Evolutionary conservation across 1,140 invertebrate species (phyloP), one percentile per base, ranked within the genome.

Genomic region (Drosophila truncata): DNA sequence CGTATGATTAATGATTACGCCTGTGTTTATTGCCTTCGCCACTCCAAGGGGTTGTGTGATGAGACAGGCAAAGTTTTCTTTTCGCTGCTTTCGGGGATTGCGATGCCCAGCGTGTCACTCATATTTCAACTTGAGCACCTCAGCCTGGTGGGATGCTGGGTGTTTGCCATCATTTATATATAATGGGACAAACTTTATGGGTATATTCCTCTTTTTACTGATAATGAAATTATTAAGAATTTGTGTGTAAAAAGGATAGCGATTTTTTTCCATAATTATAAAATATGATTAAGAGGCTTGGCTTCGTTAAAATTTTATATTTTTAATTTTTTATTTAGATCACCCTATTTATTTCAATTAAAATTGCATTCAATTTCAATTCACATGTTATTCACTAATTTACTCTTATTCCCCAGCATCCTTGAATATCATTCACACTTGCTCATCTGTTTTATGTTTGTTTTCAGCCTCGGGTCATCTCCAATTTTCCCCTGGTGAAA

Each of bases 1-100:
- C 69, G 71, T 54, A 84, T 88, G 84, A 90, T 88, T 88, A 90
- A 88, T 88, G 84, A 88, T 88, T 88, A 90, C 84, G 65, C 62
- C 65, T 46, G 80, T 90, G 81, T 90, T 88, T 90, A 88, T 88
- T 84, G 84, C 84, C 70, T 55, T 46, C 76, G 83, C 70, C 60
- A 59, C 75, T 69, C 63, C 61, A 37, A 41, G 60, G 60, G 35
- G 29, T 41, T 69, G 52, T 55, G 33, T 2, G 27, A 25, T 14
- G 23, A 9, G 13, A 29, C 27, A 13, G 31, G 69, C 65, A 83
- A 74, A 82, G 31, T 66, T 88, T 88, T 88, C 78, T 60, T 66
- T 60, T 27, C 63, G 35, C 13, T 39, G 64, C 74, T 61, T 70
- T 52, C 25, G 49, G 69, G 82, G 57, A 65, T 55, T 74, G 65